phyloP scores from a whole-genome alignment of 1,140 invertebrate species.

The Eulimnadia texana region DNA sequence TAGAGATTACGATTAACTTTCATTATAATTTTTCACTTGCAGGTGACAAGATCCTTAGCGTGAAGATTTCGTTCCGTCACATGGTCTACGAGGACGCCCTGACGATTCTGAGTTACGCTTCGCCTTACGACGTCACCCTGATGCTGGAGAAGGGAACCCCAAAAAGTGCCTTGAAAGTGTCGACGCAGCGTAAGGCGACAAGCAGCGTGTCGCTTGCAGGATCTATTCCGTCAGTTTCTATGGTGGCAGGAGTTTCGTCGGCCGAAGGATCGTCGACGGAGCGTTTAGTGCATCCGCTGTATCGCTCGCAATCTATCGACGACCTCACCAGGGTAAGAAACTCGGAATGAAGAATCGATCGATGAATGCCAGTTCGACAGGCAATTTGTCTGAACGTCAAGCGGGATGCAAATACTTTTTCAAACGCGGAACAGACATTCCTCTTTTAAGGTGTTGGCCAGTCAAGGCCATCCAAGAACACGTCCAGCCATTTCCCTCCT shows the following conservation, averaged over 20 bases:
- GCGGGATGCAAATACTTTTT: background rate
- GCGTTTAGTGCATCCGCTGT: constrained; percentile 47
- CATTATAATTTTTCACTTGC: too few relatives aligned
- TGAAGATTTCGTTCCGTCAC: constrained; percentile 70
- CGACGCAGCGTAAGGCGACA: constrained; percentile 17
- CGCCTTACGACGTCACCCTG: constrained; percentile 70
- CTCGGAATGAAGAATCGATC: background rate
- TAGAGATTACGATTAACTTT: too few relatives aligned
- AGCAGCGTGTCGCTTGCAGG: constrained; percentile 27
- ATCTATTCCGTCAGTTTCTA: constrained; percentile 22
- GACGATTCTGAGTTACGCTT: constrained; percentile 74
- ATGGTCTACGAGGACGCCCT: constrained; percentile 83
- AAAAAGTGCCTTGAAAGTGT: constrained; percentile 14
- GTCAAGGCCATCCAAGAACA: background rate
- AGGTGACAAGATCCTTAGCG: constrained; percentile 73
- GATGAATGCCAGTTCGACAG: too few relatives aligned
- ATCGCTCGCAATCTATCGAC: constrained; percentile 49
- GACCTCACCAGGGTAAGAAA: constrained; percentile 36
- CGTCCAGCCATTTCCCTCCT: background rate
- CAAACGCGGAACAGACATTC: background rate
- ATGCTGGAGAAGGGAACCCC: constrained; percentile 41
- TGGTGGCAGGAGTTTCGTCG: constrained; percentile 31
- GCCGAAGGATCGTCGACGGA: constrained; percentile 26
- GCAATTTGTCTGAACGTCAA: background rate
- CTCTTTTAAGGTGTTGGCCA: background rate